phyloP scores from a whole-genome alignment of 2,797 vertebrate species.

The Rhinophrynus dorsalis region DNA sequence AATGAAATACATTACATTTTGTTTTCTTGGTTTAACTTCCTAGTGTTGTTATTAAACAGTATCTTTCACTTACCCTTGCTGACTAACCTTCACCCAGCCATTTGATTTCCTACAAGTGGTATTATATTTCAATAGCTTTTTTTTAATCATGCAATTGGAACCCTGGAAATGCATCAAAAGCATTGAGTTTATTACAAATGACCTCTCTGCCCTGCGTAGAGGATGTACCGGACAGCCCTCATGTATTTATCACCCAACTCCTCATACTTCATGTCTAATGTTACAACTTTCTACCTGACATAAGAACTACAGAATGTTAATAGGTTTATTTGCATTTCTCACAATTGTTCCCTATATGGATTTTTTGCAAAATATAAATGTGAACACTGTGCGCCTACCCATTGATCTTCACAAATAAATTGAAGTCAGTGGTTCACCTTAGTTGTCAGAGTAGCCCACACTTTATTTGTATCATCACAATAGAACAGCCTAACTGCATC shows the following conservation, averaged over 20 bases:
- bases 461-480: too few relatives aligned
- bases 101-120: constrained; percentile 30
- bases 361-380: too few relatives aligned
- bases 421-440: too few relatives aligned
- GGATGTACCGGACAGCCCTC: constrained; percentile 4
- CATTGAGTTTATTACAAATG: constrained; percentile 40
- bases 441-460: too few relatives aligned
- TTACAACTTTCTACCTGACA: not conserved
- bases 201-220: constrained; percentile 29
- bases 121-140: constrained; percentile 14
- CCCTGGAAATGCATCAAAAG: constrained; percentile 35
- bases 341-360: too few relatives aligned
- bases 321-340: too few relatives aligned
- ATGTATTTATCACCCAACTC: constrained; percentile 20
- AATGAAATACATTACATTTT: not conserved
- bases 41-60: not conserved
- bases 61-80: constrained; percentile 30
- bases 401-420: too few relatives aligned
- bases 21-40: not conserved
- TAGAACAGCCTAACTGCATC: too few relatives aligned
- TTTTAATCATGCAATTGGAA: constrained; percentile 44
- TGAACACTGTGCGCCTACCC: too few relatives aligned
- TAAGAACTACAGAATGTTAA: too few relatives aligned
- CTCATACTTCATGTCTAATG: not conserved
- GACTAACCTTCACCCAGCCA: constrained; percentile 30